Percentiles rank a stretch among this genome's conserved stretches.
These are phyloP conservation scores for Onychomys torridus DNA, from an alignment of 2,797 vertebrate genomes.

Conservation along the genomic window DNA sequence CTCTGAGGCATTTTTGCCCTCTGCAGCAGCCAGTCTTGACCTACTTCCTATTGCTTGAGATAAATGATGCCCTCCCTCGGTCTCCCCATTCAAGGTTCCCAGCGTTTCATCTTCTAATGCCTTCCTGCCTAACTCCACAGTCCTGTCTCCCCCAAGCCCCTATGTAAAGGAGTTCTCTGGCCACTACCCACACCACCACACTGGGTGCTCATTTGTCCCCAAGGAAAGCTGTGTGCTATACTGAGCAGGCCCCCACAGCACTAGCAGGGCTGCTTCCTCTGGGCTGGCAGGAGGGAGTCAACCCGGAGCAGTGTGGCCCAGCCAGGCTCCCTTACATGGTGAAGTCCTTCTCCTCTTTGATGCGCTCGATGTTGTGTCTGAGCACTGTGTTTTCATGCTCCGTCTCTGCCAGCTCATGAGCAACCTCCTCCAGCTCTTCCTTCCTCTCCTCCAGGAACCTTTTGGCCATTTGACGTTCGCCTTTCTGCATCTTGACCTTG, in stretches of 20 bases:
- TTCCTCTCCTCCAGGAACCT: slow-evolving; percentile 92
- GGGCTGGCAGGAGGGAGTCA: background rate
- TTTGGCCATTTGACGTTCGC: slow-evolving; percentile 89
- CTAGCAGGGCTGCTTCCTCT: background rate
- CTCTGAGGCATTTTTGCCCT: background rate
- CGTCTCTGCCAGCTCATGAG: slow-evolving; percentile 92
- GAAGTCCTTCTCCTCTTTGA: slow-evolving; percentile 90
- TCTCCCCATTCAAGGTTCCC: fast-evolving
- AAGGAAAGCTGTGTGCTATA: background rate
- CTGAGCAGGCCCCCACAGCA: background rate
- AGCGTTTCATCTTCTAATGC: background rate
- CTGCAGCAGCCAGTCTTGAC: background rate
- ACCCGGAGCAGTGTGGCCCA: background rate
- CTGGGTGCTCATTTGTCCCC: background rate
- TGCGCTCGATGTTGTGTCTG: slow-evolving; percentile 92
- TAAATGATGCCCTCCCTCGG: background rate
- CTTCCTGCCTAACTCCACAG: background rate
- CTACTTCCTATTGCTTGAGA: background rate
- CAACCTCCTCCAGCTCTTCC: slow-evolving; percentile 92
- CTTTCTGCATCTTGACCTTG: slow-evolving; percentile 87
- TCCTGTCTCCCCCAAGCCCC: background rate
- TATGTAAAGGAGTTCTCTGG: background rate
- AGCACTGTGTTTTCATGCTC: slow-evolving; percentile 91
- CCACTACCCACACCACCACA: fast-evolving
- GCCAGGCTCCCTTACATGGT: slow-evolving; percentile 85